Evolutionary conservation across 1,140 invertebrate genomes (phyloP), one percentile per base, ranked within the genome.

Genomic region (Ctenoplectra terminalis): DNA sequence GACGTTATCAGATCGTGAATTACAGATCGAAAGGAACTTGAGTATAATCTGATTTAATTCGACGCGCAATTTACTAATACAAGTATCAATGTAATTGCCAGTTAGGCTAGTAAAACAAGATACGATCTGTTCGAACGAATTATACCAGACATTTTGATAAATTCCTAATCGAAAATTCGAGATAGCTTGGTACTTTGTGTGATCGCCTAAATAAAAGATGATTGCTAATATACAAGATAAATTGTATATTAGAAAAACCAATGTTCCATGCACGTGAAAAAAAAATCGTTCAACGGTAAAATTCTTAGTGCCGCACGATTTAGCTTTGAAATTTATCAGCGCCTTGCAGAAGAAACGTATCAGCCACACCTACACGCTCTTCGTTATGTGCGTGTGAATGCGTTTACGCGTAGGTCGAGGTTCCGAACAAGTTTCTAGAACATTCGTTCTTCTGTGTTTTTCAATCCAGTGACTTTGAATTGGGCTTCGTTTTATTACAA

Each of bases 321-420:
- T 40, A 29, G 15, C 61, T 46, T 26, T 0, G 13, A 67, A 60
- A 75, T 67, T 81, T 81, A 81, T 81, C 79, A 23, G 9, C 20
- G 17, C 1, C n/a, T 6, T 17, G 29, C 40, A 23, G 43, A 4
- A 54, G 72, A 66, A 54, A 31, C 52, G 29, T 5, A 40, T 34
- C 48, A 17, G 2, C 15, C 43, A 20, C 11, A 15, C 34, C 46
- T 37, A 8, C 29, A 54, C 7, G 8, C 20, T 71, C n/a, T n/a
- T n/a, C n/a, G n/a, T n/a, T n/a, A n/a, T n/a, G 15, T n/a, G 50
- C n/a, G 15, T 26, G 13, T 11, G 31, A 23, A 20, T 1, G 50
- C 23, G 13, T 15, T 26, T 15, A 4, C 2, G 40, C 40, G 56
- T 60, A n/a, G 40, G 40, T 48, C 20, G 17, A 60, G 26, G 20